Percentiles rank a stretch among this genome's conserved stretches.
Conservation (phyloP, 2,113 vertebrate genomes). For the Notothenia coriiceps region DNA sequence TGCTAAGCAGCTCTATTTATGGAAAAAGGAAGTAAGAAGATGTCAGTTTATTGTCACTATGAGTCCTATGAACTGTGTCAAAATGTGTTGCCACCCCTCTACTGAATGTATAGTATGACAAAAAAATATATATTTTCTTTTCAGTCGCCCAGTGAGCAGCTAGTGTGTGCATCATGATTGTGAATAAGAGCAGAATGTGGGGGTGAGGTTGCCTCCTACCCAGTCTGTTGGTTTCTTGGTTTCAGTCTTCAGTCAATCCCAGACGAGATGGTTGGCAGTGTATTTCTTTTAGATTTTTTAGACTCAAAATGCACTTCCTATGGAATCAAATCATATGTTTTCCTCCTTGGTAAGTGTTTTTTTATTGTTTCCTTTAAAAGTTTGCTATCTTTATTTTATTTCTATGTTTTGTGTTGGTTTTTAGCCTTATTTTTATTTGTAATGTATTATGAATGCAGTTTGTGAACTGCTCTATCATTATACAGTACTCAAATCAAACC, state of each 20-base stretch:
- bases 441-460: too few species aligned
- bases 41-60: neutral
- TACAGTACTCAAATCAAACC: too few species aligned
- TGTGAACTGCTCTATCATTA: neutral
- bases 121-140: slow-evolving; percentile 20
- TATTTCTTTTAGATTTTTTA: neutral
- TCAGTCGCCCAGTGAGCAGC: slow-evolving; percentile 4
- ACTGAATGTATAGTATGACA: neutral
- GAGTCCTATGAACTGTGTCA: slow-evolving; percentile 13
- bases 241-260: slow-evolving; percentile 11
- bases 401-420: neutral
- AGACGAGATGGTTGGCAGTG: slow-evolving; percentile 15
- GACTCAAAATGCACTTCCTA: neutral
- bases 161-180: neutral
- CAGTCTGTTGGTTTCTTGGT: neutral
- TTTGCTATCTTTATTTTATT: neutral
- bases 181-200: neutral
- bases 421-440: neutral
- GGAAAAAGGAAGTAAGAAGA: slow-evolving; percentile 53
- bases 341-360: slow-evolving; percentile 46
- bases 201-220: neutral
- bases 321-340: neutral
- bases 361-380: fast-evolving
- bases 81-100: slow-evolving; percentile 33
- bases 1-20: slow-evolving; percentile 26